These are phyloP conservation scores for Manis pentadactyla DNA, from an alignment of 2,797 vertebrate genomes.

Conservation along the genomic window DNA sequence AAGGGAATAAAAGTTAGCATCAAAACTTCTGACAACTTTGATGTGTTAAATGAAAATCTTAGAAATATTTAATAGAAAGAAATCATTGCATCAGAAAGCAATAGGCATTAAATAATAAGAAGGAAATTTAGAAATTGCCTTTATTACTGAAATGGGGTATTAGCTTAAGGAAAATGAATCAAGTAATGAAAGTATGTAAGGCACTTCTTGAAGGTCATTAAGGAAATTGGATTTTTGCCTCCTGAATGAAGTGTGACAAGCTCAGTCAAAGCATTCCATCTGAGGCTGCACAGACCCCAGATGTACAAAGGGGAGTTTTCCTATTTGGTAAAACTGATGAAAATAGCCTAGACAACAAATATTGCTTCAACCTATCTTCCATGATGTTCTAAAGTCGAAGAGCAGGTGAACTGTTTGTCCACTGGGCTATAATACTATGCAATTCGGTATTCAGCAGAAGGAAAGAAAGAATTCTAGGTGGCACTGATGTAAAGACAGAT, in stretches of 20 bases:
- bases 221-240: not conserved
- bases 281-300: not conserved
- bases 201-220: not conserved
- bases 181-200: conserved; percentile 36
- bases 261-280: not conserved
- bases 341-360: not conserved
- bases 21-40: conserved; percentile 56
- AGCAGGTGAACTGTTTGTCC: not conserved
- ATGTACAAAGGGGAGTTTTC: not conserved
- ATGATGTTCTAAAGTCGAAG: not conserved
- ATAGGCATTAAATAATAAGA: conserved; percentile 35
- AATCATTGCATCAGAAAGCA: conserved; percentile 57
- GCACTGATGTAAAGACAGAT: not conserved
- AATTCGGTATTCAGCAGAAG: not conserved
- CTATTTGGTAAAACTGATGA: not conserved
- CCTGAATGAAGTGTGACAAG: conserved; percentile 21
- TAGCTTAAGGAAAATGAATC: conserved; percentile 55
- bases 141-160: conserved; percentile 61
- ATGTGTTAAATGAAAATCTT: conserved; percentile 65
- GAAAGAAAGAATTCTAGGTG: not conserved
- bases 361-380: not conserved
- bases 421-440: not conserved
- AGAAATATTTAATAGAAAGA: conserved; percentile 54
- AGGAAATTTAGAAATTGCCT: conserved; percentile 51
- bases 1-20: not conserved